Base-by-base conservation (phyloP, 2,113 vertebrate genomes). In the Cariama cristata region DNA sequence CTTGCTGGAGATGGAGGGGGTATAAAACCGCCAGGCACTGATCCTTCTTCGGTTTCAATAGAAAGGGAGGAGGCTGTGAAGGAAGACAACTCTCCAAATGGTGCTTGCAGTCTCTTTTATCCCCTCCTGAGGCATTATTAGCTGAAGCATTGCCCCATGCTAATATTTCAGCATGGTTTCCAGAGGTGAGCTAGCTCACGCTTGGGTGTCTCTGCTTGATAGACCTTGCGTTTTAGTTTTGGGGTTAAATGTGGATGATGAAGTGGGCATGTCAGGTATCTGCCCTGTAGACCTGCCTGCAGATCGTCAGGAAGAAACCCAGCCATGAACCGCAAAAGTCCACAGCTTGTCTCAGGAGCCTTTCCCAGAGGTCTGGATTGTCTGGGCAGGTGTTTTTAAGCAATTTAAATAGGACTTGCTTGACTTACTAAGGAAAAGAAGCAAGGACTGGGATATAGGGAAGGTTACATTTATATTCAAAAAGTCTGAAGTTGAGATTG, bases 271-370 rank as follows among this genome's bases (percentile, higher is more conserved):
- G 62, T 20, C 42, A 33, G 15, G 8, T 23, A 8, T 28, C 56
- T 33, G 42, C 42, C 35, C 14, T 35, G 14, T 16, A 32, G 28
- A n/a, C 24, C 21, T 49, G 24, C 23, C 63, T 32, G 49, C 35
- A 49, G n/a, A 22, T 9, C 2, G 0, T 14, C 52, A 11, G 6
- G 52, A 20, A 52, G 23, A 52, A 50, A 38, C 20, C 22, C 22
- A 71, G 11, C 35, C 35, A 6, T 40, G 23, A 71, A 12, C 63
- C 0, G 1, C 44, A 24, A 44, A 50, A 0, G 1, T 5, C 12
- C 7, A 13, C 33, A 62, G 6, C 42, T 80, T 33, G 20, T 32
- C 63, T n/a, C 50, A n/a, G 33, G 24, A 77, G 19, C 30, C 20
- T 68, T 22, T 68, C 11, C 26, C 23, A 5, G 6, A 12, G 6